Base-by-base conservation (phyloP, 2,888 invertebrate species). In the Allolobophora icterica region DNA sequence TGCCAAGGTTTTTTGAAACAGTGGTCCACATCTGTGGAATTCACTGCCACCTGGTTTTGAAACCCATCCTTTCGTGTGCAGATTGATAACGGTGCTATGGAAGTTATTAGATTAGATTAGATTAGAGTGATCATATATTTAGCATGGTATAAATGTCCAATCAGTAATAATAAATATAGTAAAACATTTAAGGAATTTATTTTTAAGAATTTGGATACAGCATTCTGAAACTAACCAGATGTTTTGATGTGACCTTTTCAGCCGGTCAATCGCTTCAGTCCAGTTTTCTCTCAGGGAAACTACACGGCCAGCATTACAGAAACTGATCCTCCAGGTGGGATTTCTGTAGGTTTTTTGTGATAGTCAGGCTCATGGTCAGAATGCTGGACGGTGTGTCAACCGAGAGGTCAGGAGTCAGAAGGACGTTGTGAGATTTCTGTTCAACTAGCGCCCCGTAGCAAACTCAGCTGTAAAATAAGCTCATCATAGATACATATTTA, bases 261-360 rank as follows among this genome's bases (percentile, higher is more conserved):
- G 91, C 90, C 91, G 19, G 83, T 91, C 42, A 91, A 91, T 87
- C 89, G 91, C n/a, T 91, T 35, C 58, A 84, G 84, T 83, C 91
- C 91, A 38, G 45, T 45, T 15, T 91, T 91, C 87, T n/a, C 17
- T 24, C 38, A 84, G 42, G 24, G n/a, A 19, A 21, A 84, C 24
- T 91, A 90, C 90, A 42, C 40, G 30, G 83, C 90, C 17, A 90
- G 21, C 34, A 84, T 91, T 30, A 24, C 42, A 11, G 84, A 83
- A 38, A 71, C 84, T n/a, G 34, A 42, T 33, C 71, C 84, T 30
- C 90, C 89, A 91, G 91, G 91, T 91, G 21, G n/a, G 35, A 38
- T 58, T 35, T 90, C 33, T 38, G 19, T 38, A 45, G 15, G 42
- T 42, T 21, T 33, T 21, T 24, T 19, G 71, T 35, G 24, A 15